Base-by-base conservation (phyloP, 2,888 invertebrate genomes). In the Nephrocerus scutellatus region DNA sequence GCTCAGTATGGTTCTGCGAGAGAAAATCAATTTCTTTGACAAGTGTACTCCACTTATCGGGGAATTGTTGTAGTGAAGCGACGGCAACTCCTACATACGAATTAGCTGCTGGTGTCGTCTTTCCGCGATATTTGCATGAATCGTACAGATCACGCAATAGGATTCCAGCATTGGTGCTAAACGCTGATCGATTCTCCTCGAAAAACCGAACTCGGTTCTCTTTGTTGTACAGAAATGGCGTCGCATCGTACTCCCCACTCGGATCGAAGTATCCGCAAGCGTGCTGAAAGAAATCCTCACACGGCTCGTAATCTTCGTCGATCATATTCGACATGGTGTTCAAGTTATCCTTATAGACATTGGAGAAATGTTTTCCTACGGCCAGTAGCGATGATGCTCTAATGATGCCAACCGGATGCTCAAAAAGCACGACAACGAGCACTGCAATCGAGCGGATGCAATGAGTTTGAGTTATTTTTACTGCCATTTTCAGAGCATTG, bases 161-260 rank as follows among this genome's bases (percentile, higher is more conserved):
- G 5, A 42, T 39, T 0, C 66, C 63, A 0, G 59, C 54, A 3
- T 40, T 7, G 0, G 61, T 62, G 5, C 43, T 26, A 16, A 63
- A 64, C 6, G 55, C 37, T 4, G 8, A 26, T 23, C 55, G 47
- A 12, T 57, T 51, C 1, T 46, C 38, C 19, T 54, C 44, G 30
- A 63, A 65, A 30, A 63, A 63, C 4, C 45, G 45, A 50, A 62
- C 57, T 22, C 55, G 53, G 41, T 57, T 60, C 41, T 63, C 62
- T 28, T 53, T 51, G 36, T 64, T 63, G 30, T 62, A 61, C 12
- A 63, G 39, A 37, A 55, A 60, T 0, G 63, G 63, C 2, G 55
- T 52, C 34, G 63, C 37, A 7, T 51, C 50, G 20, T 48, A 46
- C 9, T 50, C 47, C 3, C 32, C 21, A 9, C 44, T 10, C 18